Base-by-base conservation (phyloP, 1,140 invertebrate genomes). In the Drosophila pseudoobscura region DNA sequence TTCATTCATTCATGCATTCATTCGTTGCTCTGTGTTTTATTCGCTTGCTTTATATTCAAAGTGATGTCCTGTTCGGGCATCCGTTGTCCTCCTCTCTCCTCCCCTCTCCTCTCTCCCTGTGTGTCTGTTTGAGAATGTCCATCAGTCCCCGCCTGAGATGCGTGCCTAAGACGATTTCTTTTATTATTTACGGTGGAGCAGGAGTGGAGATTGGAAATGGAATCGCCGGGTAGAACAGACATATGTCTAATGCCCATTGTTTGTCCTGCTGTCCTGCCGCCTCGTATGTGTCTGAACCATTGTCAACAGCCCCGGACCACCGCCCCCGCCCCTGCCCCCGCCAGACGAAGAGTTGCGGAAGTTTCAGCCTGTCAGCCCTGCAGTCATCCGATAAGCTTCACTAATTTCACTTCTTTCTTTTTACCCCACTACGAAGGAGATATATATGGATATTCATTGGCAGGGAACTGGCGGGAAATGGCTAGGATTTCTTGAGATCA, bases 131-230 rank as follows among this genome's bases (percentile, higher is more conserved):
- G 50, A 66, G 61, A 59, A 57, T 80, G 82, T 78, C 82, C 82
- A 85, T 85, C 82, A 85, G 82, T 51, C 17, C 20, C 24, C 69
- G 61, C 7, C 64, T 62, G 74, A 82, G 80, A 75, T 85, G 82
- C 82, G 82, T 85, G 82, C 82, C 82, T 85, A 87, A 85, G 82
- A 85, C 78, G 82, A 85, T 85, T 85, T 82, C 82, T 82, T 85
- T 85, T 85, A 85, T 85, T 85, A 85, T 85, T 85, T 85, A 85
- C 82, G 82, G 75, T 47, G 73, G 43, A 31, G 20, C 41, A 15
- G 53, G 20, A 2, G 29, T 43, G 47, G 71, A 49, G 47, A 59
- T 63, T 70, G 75, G 55, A 54, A 77, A 77, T 65, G 73, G 65
- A 83, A 74, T 74, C 78, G 58, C 44, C 46, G 41, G 45, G 41